These are phyloP conservation scores for Anthopleura xanthogrammica DNA, from an alignment of 92 coral and sea anemone genomes.

Conservation along the genomic window DNA sequence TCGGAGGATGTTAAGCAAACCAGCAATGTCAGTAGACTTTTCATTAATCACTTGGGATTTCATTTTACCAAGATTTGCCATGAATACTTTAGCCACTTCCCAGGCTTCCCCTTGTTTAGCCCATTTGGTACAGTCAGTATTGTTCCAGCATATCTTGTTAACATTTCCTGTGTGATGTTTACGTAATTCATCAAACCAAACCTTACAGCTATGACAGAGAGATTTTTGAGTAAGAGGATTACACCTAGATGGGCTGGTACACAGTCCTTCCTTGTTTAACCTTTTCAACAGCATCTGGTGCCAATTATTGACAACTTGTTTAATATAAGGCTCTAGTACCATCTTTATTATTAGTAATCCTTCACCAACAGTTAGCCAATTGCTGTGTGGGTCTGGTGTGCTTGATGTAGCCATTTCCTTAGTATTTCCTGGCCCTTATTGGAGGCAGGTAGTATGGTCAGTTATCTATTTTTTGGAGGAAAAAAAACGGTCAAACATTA, in stretches of 20 bases:
- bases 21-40: neutral
- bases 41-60: neutral
- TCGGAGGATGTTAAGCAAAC: neutral
- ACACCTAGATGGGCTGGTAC: neutral
- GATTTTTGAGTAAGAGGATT: neutral
- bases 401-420: neutral
- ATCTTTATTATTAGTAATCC: neutral
- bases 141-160: neutral
- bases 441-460: neutral
- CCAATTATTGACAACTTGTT: neutral
- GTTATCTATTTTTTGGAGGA: neutral
- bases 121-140: slow-evolving; percentile 5
- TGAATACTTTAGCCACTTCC: slow-evolving; percentile 16
- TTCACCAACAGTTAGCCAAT: slow-evolving; percentile 13
- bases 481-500: neutral
- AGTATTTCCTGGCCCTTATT: neutral
- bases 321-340: neutral
- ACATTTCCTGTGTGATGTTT: neutral
- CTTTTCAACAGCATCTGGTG: neutral
- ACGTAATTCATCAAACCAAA: neutral
- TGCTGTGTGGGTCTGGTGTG: neutral
- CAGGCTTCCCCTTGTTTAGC: neutral
- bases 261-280: neutral
- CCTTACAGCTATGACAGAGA: neutral
- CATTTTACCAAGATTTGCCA: neutral